phyloP scores from a whole-genome alignment of 2,888 invertebrate genomes.

The Dioctria rufipes region DNA sequence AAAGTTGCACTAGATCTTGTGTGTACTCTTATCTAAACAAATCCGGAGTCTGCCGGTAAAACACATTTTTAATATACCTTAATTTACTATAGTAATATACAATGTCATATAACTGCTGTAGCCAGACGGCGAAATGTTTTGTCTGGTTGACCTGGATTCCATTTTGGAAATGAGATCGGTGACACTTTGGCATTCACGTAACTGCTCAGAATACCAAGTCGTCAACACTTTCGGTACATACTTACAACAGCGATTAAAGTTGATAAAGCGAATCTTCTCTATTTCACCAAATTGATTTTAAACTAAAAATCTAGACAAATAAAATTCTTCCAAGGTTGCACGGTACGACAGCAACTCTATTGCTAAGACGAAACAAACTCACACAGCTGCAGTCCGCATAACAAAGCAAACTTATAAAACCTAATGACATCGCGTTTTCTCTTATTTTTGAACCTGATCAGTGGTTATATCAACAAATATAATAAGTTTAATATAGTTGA shows the following conservation, averaged over 20 bases:
- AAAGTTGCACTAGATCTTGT: too few species aligned
- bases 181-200: constrained; percentile 22
- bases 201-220: background rate
- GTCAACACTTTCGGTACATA: background rate
- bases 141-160: constrained; percentile 23
- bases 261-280: background rate
- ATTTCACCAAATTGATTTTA: background rate
- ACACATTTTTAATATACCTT: too few species aligned
- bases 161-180: constrained; percentile 29
- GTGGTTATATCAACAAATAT: background rate
- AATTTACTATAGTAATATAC: too few species aligned
- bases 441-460: too few species aligned
- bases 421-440: constrained; percentile 44
- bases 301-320: constrained; percentile 5
- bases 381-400: constrained; percentile 40
- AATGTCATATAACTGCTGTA: too few species aligned
- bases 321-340: constrained; percentile 46
- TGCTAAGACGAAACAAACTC: constrained; percentile 15
- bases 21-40: too few species aligned
- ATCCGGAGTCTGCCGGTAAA: too few species aligned
- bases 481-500: background rate
- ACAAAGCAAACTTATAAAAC: constrained; percentile 44
- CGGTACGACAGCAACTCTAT: background rate
- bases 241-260: too few species aligned
- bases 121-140: background rate